Conservation (phyloP, 1,140 invertebrate genomes). For the Rhyacophila brunnea region DNA sequence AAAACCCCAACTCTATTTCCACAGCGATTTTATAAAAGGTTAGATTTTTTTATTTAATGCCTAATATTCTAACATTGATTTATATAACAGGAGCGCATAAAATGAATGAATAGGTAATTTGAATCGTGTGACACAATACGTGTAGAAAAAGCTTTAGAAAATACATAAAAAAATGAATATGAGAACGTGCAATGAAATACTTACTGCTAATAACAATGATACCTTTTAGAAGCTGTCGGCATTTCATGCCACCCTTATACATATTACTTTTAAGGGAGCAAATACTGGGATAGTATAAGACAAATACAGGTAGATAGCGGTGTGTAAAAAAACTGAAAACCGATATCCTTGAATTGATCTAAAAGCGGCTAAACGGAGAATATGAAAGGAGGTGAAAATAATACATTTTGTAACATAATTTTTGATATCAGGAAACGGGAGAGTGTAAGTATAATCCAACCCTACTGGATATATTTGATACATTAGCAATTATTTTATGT, state of each 20-base stretch:
- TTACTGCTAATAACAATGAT: slow-evolving; percentile 1
- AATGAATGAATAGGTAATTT: too few relatives aligned
- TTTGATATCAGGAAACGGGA: slow-evolving; percentile 5
- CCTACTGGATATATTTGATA: too few relatives aligned
- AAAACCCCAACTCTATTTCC: too few relatives aligned
- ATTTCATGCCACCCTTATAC: slow-evolving; percentile 1
- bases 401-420: slow-evolving; percentile 2
- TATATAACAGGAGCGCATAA: too few relatives aligned
- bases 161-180: too few relatives aligned
- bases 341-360: slow-evolving; percentile 6
- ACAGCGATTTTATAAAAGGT: too few relatives aligned
- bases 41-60: too few relatives aligned
- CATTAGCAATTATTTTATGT: too few relatives aligned
- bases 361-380: not conserved
- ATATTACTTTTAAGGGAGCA: not conserved
- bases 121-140: too few relatives aligned
- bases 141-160: too few relatives aligned
- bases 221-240: not conserved
- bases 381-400: not conserved
- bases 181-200: slow-evolving; percentile 1
- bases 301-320: slow-evolving; percentile 19
- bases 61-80: too few relatives aligned
- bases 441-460: too few relatives aligned
- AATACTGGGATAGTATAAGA: not conserved
- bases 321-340: slow-evolving; percentile 25